Conservation (phyloP, 1,140 invertebrate genomes). For the Microplitis demolitor region DNA sequence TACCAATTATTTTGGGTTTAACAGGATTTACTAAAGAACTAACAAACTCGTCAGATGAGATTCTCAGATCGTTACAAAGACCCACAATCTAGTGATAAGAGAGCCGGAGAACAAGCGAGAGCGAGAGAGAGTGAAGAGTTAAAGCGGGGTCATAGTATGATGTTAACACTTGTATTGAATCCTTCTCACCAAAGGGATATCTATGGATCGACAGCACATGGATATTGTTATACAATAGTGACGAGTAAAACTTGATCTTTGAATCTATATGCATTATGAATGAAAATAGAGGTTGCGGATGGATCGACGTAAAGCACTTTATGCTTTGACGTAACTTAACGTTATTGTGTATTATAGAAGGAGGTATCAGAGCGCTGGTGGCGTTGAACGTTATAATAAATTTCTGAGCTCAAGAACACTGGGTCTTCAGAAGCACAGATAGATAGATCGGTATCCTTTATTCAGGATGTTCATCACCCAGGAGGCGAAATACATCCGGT, state of each 20-base stretch:
- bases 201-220: too few species aligned
- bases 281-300: not conserved
- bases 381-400: not conserved
- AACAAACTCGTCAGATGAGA: not conserved
- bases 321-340: too few species aligned
- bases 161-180: too few species aligned
- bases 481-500: slow-evolving; percentile 37
- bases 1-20: not conserved
- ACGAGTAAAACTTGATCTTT: not conserved
- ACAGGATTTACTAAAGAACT: not conserved
- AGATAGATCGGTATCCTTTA: not conserved
- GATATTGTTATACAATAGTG: too few species aligned
- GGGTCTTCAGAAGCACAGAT: not conserved
- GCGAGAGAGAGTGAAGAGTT: too few species aligned
- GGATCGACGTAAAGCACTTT: not conserved
- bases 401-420: not conserved
- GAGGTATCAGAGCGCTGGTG: too few species aligned
- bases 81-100: not conserved
- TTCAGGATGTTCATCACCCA: slow-evolving; percentile 14
- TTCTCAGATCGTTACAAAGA: not conserved
- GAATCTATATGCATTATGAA: not conserved
- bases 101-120: too few species aligned
- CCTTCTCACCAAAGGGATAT: too few species aligned
- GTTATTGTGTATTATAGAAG: too few species aligned
- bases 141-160: too few species aligned